Conservation (phyloP, 53 echinoderm and acorn worm species). For the Arbacia lixula region DNA sequence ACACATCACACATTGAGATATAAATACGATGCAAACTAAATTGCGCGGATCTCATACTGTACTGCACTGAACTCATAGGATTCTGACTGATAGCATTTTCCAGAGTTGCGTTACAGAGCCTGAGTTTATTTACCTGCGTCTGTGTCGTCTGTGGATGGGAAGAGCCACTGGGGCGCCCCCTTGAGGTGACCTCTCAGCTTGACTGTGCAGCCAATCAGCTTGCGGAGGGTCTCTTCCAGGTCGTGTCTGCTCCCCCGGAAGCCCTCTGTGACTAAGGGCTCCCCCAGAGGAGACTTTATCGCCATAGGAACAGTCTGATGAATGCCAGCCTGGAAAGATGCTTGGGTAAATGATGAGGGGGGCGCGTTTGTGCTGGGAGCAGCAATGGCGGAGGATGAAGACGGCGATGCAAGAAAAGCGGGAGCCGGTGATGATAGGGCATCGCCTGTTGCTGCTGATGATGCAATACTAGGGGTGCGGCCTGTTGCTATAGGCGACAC, state of each 20-base stretch:
- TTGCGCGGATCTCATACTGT: no score
- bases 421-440: background rate
- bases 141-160: slow-evolving; percentile 29
- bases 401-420: background rate
- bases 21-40: no score
- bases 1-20: no score
- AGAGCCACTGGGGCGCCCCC: slow-evolving; percentile 67
- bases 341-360: background rate
- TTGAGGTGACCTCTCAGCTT: slow-evolving; percentile 78
- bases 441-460: background rate
- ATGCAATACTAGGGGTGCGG: background rate
- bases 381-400: background rate
- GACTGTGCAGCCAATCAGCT: slow-evolving; percentile 66
- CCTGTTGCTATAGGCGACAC: background rate
- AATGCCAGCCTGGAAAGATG: background rate
- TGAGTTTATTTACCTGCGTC: slow-evolving; percentile 30
- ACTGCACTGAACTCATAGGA: no score
- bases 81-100: no score
- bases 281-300: background rate
- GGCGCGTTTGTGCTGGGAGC: no score
- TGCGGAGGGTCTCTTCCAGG: slow-evolving; percentile 57
- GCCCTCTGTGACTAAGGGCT: background rate
- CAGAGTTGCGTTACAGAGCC: background rate
- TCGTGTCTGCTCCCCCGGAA: slow-evolving; percentile 37
- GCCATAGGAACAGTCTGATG: background rate